Conservation (phyloP, 2,113 vertebrate species). For the Passer domesticus region DNA sequence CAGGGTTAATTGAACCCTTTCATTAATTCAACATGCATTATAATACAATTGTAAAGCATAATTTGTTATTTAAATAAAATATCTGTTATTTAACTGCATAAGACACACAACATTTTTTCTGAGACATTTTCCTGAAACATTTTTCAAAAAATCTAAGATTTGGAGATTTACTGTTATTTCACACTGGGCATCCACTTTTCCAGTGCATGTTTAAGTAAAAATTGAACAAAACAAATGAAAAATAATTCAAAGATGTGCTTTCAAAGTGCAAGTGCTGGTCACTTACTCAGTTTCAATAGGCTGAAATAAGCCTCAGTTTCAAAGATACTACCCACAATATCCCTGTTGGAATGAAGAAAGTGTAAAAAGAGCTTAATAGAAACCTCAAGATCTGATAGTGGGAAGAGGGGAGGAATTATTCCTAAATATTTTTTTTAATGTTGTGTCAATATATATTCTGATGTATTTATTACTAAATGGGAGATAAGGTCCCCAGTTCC, state of each 20-base stretch:
- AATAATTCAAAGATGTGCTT: neutral
- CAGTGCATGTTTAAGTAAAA: neutral
- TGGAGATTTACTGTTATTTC: neutral
- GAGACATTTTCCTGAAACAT: neutral
- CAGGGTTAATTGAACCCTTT: neutral
- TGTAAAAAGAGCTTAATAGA: neutral
- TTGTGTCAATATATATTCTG: neutral
- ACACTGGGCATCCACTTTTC: neutral
- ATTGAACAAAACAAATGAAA: neutral
- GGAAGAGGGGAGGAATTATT: neutral
- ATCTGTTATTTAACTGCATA: neutral
- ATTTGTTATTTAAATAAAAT: neutral
- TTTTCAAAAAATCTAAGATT: neutral
- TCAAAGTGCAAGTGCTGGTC: neutral
- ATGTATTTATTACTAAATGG: neutral
- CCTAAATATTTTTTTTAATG: neutral
- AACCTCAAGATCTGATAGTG: neutral
- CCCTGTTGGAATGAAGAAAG: neutral
- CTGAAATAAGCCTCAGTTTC: neutral
- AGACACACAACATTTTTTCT: neutral
- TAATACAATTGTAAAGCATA: neutral
- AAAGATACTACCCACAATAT: neutral
- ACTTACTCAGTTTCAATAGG: neutral
- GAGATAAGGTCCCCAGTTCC: neutral
- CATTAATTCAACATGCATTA: neutral